phyloP scores from a whole-genome alignment of 2,113 vertebrate genomes.

The Anser cygnoides region DNA sequence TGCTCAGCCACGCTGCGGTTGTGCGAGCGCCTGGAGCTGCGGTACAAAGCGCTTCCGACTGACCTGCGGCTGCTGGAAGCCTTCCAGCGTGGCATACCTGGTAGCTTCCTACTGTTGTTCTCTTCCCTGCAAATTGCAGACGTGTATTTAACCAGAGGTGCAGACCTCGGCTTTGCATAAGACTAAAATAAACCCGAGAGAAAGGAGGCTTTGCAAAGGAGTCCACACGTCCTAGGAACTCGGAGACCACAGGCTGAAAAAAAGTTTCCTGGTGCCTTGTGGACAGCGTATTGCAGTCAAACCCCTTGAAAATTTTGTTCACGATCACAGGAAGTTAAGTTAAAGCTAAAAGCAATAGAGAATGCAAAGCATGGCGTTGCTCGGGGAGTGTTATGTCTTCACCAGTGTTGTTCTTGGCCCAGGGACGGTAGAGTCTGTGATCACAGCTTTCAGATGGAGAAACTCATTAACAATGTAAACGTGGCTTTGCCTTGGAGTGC shows the following conservation, averaged over 20 bases:
- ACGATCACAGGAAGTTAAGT: not conserved
- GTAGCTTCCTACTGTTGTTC: not conserved
- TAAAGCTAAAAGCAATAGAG: not conserved
- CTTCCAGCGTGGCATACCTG: not conserved
- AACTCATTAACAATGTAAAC: conserved; percentile 19
- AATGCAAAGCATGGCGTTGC: not conserved
- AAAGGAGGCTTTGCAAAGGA: not conserved
- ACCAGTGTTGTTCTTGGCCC: not conserved
- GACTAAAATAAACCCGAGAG: not conserved
- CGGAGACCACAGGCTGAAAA: not conserved
- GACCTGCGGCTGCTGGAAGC: not conserved
- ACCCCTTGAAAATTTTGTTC: not conserved
- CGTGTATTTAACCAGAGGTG: not conserved
- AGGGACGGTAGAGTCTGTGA: not conserved
- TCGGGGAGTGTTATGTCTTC: not conserved
- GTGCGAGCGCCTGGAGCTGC: not conserved
- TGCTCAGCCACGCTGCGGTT: not conserved
- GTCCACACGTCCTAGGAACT: not conserved
- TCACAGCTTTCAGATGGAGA: not conserved
- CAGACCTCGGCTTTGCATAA: not conserved
- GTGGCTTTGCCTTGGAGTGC: not conserved
- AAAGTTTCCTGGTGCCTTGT: not conserved
- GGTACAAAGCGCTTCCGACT: not conserved
- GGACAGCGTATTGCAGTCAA: not conserved
- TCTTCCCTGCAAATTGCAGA: not conserved